Base-by-base conservation (phyloP, 2,113 vertebrate genomes). In the Chrysochloris asiatica region DNA sequence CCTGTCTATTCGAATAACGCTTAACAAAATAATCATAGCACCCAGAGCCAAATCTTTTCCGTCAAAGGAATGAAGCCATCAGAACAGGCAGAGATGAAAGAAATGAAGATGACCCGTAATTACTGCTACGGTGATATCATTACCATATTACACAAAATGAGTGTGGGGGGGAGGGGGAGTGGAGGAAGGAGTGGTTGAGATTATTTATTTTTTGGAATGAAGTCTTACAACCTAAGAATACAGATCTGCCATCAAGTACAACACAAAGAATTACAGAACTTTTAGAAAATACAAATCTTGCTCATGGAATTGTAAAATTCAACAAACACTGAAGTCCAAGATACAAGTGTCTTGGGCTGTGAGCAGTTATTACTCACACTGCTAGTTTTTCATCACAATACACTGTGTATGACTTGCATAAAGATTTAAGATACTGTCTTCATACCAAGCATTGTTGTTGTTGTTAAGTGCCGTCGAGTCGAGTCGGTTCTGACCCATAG, bases 1-100 rank as follows among this genome's bases (percentile, higher is more conserved):
- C 98, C 98, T 98, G 98, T 99, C 99, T 98, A 98, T 99, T 99
- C 98, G 97, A 98, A 99, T 99, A 99, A 98, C 95, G 97, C 98
- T 97, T 98, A 99, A 99, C 98, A 98, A 99, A 99, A 99, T 99
- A 99, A 99, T 98, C 98, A 98, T 96, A 97, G 97, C 97, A 97
- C 95, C 96, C 97, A 96, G 97, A 98, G 97, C 96, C 97, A 97
- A 97, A 98, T 98, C 97, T 97, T 97, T 96, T 97, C 97, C 94
- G 96, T 98, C 98, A 98, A 98, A 98, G 97, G 98, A 98, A 98
- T 98, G 97, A 98, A 98, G 98, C 98, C 97, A 97, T 98, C 98
- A 98, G 98, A 98, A 99, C 96, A 97, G 98, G 97, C 97, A 96
- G 97, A 97, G 98, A 97, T 97, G 98, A 98, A 99, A 99, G 98